A percentile compares a stretch with the other conserved stretches of the same genome.
phyloP scores from a whole-genome alignment of 1,140 invertebrate species.

The Dendroctonus valens region DNA sequence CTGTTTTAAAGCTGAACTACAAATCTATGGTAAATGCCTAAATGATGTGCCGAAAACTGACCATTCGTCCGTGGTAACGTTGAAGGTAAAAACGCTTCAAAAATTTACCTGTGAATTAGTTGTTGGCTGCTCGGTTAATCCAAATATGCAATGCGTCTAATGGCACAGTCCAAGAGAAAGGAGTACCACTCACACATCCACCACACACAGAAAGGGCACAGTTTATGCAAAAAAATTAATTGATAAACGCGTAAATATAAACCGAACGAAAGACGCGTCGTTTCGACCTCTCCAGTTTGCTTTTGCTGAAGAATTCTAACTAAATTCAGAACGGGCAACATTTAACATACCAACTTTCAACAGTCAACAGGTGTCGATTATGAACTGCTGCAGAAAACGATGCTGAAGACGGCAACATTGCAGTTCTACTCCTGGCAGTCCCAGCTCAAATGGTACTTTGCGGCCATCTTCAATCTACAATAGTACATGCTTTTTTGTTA shows the following conservation, averaged over 20 bases:
- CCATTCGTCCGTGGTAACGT: no score
- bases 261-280: slow-evolving; percentile 6
- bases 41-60: no score
- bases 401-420: no score
- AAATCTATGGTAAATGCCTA: no score
- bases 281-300: slow-evolving; percentile 1
- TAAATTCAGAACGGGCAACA: slow-evolving; percentile 20
- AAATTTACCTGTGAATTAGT: no score
- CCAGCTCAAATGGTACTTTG: no score
- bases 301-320: slow-evolving; percentile 31
- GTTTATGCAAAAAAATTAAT: neutral
- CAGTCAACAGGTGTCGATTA: slow-evolving; percentile 27
- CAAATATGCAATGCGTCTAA: neutral
- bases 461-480: no score
- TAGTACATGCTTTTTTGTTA: no score
- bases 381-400: neutral
- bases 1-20: no score
- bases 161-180: neutral
- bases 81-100: no score
- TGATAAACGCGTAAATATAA: slow-evolving; percentile 5
- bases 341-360: slow-evolving; percentile 26
- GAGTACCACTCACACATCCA: neutral
- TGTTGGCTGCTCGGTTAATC: neutral
- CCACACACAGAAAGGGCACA: neutral
- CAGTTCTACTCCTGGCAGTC: no score